A percentile compares a stretch with the other conserved stretches of the same genome.
These are phyloP conservation scores for Vombatus ursinus DNA, from an alignment of 2,113 vertebrate species.

Conservation along the genomic window DNA sequence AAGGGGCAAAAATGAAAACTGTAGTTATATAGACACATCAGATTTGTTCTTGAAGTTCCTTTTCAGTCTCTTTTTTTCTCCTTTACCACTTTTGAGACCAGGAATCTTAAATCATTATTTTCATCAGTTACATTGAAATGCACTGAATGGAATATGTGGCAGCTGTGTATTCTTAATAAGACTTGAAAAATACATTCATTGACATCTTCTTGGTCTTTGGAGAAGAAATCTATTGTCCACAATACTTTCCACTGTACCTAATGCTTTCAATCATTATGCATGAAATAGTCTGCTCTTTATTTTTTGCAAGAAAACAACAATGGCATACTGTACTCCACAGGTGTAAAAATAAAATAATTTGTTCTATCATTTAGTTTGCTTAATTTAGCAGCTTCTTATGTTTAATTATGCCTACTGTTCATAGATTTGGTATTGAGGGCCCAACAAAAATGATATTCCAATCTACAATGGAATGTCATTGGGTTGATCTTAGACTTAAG, in stretches of 20 bases:
- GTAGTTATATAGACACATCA: constrained; percentile 1
- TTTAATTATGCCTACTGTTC: constrained; percentile 75
- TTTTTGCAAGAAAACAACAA: constrained; percentile 69
- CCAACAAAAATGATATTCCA: constrained; percentile 65
- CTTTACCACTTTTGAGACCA: constrained; percentile 55
- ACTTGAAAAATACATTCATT: constrained; percentile 71
- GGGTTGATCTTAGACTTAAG: constrained; percentile 60
- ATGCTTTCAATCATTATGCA: constrained; percentile 68
- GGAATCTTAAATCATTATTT: constrained; percentile 63
- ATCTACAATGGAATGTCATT: constrained; percentile 72
- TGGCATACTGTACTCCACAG: constrained; percentile 64
- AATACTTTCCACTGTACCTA: constrained; percentile 47
- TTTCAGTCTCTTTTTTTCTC: constrained; percentile 22
- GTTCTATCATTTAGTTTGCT: constrained; percentile 50
- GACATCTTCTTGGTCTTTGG: constrained; percentile 58
- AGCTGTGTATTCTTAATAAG: constrained; percentile 60
- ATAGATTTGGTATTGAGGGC: constrained; percentile 72
- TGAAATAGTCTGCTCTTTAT: constrained; percentile 49
- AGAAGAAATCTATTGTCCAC: constrained; percentile 61
- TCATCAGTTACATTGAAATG: constrained; percentile 77
- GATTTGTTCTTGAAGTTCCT: constrained; percentile 58
- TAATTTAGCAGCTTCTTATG: constrained; percentile 73
- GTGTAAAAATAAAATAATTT: constrained; percentile 64
- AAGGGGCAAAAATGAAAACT: constrained; percentile 35
- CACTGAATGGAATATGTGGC: constrained; percentile 68